phyloP scores from a whole-genome alignment of 2,797 vertebrate species.

The Schizopygopsis malacanthus region DNA sequence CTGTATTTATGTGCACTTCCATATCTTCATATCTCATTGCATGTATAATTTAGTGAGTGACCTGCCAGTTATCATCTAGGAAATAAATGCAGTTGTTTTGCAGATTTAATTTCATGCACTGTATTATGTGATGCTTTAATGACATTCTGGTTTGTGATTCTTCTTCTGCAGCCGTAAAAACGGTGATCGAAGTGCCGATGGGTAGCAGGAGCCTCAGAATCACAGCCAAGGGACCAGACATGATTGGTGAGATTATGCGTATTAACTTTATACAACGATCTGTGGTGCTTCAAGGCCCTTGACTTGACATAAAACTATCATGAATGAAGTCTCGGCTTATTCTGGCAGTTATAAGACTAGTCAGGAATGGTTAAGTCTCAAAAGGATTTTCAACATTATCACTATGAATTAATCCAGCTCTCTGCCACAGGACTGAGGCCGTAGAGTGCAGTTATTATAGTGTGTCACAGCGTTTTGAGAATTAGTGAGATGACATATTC shows the following conservation, averaged over 20 bases:
- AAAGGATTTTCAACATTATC: neutral
- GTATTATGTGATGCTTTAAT: constrained; percentile 3
- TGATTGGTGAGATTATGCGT: constrained; percentile 81
- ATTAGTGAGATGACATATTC: neutral
- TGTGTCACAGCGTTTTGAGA: neutral
- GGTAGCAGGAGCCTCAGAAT: constrained; percentile 90
- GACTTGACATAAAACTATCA: neutral
- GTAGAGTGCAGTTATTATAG: neutral
- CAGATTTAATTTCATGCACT: neutral
- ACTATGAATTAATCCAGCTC: neutral
- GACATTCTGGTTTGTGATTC: constrained; percentile 1
- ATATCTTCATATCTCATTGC: neutral
- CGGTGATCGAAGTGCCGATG: constrained; percentile 85
- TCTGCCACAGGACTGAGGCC: neutral
- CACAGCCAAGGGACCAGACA: constrained; percentile 86
- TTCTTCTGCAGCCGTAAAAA: constrained; percentile 83
- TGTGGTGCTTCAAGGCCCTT: neutral
- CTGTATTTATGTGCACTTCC: constrained; percentile 1
- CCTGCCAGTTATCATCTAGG: neutral
- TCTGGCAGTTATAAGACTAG: neutral
- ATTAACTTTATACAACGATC: neutral
- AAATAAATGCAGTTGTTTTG: constrained; percentile 1
- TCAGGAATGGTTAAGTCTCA: neutral
- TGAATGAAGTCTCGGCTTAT: neutral
- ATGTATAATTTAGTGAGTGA: neutral